phyloP scores from a whole-genome alignment of 35 echinoderm and acorn worm species.

The Heliocidaris erythrogramma region DNA sequence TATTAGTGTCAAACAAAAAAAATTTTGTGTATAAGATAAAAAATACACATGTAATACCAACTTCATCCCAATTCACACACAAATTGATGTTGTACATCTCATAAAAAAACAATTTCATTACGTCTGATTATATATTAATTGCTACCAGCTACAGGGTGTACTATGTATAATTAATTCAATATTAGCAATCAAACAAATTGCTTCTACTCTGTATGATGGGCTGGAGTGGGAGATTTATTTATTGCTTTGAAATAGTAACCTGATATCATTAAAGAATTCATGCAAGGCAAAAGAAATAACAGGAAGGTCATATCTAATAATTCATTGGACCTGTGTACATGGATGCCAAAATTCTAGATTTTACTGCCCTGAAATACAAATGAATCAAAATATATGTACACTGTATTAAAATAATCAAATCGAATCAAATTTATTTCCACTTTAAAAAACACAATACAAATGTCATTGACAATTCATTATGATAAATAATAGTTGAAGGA shows the following conservation, averaged over 20 bases:
- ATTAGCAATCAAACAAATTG: background rate
- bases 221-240: background rate
- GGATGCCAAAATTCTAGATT: background rate
- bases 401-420: too few relatives aligned
- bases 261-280: background rate
- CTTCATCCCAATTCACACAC: background rate
- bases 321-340: background rate
- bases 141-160: background rate
- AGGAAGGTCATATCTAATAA: background rate
- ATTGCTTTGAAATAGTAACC: background rate
- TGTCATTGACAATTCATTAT: too few relatives aligned
- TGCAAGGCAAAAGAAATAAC: background rate
- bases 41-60: background rate
- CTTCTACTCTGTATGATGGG: background rate
- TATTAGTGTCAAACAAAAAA: background rate
- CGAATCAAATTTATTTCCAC: too few relatives aligned
- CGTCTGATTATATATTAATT: background rate
- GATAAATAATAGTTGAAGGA: too few relatives aligned
- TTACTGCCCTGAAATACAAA: too few relatives aligned
- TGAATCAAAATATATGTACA: too few relatives aligned
- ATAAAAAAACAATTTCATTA: background rate
- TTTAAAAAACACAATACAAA: too few relatives aligned
- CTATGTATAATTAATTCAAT: background rate
- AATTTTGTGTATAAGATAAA: background rate
- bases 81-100: background rate